phyloP scores from a whole-genome alignment of 2,888 invertebrate genomes.

The Liposcelis brunnea region DNA sequence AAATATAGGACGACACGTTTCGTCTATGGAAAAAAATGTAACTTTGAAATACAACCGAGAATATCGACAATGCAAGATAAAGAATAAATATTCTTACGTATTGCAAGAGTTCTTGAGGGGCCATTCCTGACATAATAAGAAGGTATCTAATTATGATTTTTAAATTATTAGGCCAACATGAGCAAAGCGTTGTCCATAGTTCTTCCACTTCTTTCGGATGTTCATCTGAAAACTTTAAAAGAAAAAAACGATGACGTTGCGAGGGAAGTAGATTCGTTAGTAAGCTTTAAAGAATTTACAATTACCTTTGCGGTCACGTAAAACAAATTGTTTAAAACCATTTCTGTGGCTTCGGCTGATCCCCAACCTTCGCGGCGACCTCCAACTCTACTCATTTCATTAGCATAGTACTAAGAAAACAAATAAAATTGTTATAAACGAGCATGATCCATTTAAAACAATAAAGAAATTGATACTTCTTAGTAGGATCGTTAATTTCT shows the following conservation, averaged over 20 bases:
- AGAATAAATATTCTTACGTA: slow-evolving; percentile 49
- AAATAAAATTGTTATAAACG: neutral
- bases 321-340: slow-evolving; percentile 97
- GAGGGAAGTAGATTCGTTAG: neutral
- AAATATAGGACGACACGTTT: slow-evolving; percentile 88
- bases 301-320: slow-evolving; percentile 89
- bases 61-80: neutral
- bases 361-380: slow-evolving; percentile 86
- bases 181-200: slow-evolving; percentile 88
- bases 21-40: slow-evolving; percentile 41
- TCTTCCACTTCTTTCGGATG: slow-evolving; percentile 92
- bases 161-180: slow-evolving; percentile 93
- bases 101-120: slow-evolving; percentile 82
- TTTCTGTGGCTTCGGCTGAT: slow-evolving; percentile 97
- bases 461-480: no score
- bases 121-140: slow-evolving; percentile 91
- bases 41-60: neutral
- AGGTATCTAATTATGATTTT: slow-evolving; percentile 92
- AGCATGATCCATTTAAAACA: slow-evolving; percentile 2
- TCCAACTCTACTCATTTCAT: slow-evolving; percentile 43
- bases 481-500: no score
- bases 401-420: slow-evolving; percentile 38
- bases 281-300: neutral
- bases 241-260: slow-evolving; percentile 13
- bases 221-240: slow-evolving; percentile 73